Conservation (phyloP, 1,140 invertebrate species). For the Neodiprion fabricii region DNA sequence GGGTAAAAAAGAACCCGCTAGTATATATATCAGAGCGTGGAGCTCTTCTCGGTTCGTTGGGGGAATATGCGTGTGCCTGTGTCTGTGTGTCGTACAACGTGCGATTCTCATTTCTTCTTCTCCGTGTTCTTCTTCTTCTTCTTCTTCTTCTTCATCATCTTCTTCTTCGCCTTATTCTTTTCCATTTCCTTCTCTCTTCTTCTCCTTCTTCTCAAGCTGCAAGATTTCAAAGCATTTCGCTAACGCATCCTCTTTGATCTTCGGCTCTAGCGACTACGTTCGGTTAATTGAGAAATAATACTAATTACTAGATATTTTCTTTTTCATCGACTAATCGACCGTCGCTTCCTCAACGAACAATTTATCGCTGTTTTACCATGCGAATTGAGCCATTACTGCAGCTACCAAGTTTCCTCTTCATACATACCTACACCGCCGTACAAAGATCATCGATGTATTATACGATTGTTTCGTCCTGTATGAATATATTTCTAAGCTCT, state of each 20-base stretch:
- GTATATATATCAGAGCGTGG: neutral
- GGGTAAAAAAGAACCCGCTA: neutral
- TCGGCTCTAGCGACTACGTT: neutral
- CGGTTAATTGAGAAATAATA: conserved; percentile 14
- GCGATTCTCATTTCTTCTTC: neutral
- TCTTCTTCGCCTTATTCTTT: too few species aligned
- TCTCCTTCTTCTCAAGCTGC: too few species aligned
- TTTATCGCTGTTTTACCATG: neutral
- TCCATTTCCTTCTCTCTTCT: too few species aligned
- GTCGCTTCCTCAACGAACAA: neutral
- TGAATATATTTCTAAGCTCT: too few species aligned
- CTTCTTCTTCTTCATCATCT: too few species aligned
- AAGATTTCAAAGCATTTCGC: too few species aligned
- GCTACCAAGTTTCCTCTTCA: neutral
- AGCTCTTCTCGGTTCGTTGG: neutral
- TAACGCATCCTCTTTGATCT: neutral
- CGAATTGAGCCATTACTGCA: neutral
- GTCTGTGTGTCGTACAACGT: neutral
- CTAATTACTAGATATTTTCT: conserved; percentile 6
- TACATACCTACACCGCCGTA: neutral
- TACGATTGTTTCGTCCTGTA: too few species aligned
- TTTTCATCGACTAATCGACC: neutral
- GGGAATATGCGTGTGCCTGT: too few species aligned
- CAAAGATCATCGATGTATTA: too few species aligned
- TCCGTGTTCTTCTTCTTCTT: neutral